These are phyloP conservation scores for Riparia riparia DNA, from an alignment of 2,113 vertebrate genomes.

Conservation along the genomic window DNA sequence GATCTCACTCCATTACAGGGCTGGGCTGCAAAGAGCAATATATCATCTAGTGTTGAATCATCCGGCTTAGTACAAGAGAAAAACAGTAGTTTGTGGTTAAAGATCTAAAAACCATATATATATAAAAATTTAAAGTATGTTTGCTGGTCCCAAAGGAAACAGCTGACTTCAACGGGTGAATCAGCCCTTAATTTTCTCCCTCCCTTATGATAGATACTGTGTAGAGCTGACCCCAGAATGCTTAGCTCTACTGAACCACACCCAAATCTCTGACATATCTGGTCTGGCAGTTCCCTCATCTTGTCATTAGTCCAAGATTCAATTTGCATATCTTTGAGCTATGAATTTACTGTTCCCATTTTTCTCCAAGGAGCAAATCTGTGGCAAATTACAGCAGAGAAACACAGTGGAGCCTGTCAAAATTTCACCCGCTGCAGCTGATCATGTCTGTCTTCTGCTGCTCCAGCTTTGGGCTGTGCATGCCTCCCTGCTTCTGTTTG, in stretches of 20 bases:
- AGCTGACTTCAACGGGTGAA: background rate
- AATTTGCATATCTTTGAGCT: constrained; percentile 27
- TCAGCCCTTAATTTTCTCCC: background rate
- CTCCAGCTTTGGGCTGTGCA: background rate
- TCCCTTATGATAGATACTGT: background rate
- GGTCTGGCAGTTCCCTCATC: background rate
- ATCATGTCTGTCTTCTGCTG: background rate
- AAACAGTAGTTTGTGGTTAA: constrained; percentile 19
- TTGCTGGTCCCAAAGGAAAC: background rate
- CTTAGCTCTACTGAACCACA: background rate
- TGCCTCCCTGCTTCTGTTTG: background rate
- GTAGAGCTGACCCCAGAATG: background rate
- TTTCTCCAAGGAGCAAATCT: background rate
- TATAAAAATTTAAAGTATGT: background rate
- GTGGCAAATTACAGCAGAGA: background rate
- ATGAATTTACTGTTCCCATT: constrained; percentile 37
- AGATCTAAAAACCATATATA: background rate
- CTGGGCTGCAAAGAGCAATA: background rate
- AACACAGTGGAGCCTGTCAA: background rate
- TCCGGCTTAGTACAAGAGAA: background rate
- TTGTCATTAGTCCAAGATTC: constrained; percentile 10
- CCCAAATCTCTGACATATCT: background rate
- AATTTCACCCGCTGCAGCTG: background rate
- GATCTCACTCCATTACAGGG: background rate
- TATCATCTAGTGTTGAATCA: background rate